Evolutionary conservation across 2,113 vertebrate genomes (phyloP), one percentile per base, ranked within the genome.

Genomic region (Caranx ignobilis): DNA sequence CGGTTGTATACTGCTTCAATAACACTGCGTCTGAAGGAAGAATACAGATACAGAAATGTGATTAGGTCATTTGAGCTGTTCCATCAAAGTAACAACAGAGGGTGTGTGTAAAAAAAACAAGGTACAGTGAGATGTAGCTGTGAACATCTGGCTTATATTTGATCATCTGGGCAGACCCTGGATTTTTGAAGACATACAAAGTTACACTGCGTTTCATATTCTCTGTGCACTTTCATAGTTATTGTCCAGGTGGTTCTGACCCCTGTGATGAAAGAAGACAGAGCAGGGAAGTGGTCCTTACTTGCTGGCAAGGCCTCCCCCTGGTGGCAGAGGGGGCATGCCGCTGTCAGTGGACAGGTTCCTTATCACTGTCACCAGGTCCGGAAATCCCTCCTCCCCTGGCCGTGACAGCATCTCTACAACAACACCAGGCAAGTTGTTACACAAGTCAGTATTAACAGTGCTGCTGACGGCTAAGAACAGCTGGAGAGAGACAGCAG

Each of bases 221-320:
- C 11, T 31, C 18, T 12, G 70, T 62, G 34, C 10, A 11, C 47
- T 41, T 50, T 50, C 6, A 64, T 18, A 45, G 21, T 60, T 26
- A 13, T 21, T 54, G 26, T 45, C 6, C 13, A 26, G 26, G 60
- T 26, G 55, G 45, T 34, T 26, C 56, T 15, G 39, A 63, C 11
- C 56, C 15, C 11, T 19, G 10, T 55, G 19, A 18, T 67, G 11
- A 64, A 55, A 26, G 13, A 55, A 67, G 18, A 67, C 18, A 41
- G 6, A 12, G 2, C 11, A 52, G 11, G 62, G 69, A 0, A 32
- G 31, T 2, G 21, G 39, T 64, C 21, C 93, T 92, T 95, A 99
- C 98, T 99, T 99, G 96, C 97, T 97, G 93, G 97, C 97, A 84
- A 99, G 96, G 87, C 98, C 98, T 91, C 98, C 98, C 91, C 98